Conservation (phyloP, 1,140 invertebrate species). For the Pachypeltis micranthus region DNA sequence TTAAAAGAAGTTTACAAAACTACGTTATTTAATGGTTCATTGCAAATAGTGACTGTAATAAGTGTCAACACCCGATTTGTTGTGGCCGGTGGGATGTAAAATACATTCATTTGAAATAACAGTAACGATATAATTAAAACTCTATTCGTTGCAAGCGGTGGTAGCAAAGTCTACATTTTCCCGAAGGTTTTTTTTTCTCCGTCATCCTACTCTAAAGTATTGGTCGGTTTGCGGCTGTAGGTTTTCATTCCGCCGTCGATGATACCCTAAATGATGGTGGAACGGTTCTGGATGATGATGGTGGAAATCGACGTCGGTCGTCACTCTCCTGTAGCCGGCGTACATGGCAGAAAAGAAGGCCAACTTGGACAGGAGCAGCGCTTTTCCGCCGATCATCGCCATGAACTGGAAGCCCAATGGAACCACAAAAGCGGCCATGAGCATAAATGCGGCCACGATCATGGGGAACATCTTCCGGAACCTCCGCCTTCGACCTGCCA, state of each 20-base stretch:
- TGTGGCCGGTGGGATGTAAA: no score
- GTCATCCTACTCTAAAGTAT: not conserved
- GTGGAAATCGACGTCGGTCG: constrained; percentile 16
- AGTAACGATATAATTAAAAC: not conserved
- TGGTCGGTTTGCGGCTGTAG: not conserved
- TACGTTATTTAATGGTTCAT: no score
- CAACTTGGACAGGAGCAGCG: constrained; percentile 30
- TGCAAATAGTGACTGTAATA: no score
- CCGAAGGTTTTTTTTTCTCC: no score
- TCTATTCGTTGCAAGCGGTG: no score
- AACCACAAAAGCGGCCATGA: constrained; percentile 29
- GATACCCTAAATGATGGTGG: not conserved
- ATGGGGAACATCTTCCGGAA: constrained; percentile 31
- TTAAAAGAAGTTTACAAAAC: no score
- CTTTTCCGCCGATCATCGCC: constrained; percentile 32
- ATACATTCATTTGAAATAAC: no score
- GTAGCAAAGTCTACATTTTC: no score
- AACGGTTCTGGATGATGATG: constrained; percentile 11
- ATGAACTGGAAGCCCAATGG: constrained; percentile 34
- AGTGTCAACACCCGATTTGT: no score
- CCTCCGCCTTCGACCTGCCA: constrained; percentile 20
- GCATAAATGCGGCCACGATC: constrained; percentile 31
- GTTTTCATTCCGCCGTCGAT: not conserved
- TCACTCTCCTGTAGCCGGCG: constrained; percentile 23
- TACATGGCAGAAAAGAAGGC: constrained; percentile 28